A percentile compares a stretch with the other conserved stretches of the same genome.
phyloP scores from a whole-genome alignment of 1,140 invertebrate genomes.

The Diploscapter pachys region DNA sequence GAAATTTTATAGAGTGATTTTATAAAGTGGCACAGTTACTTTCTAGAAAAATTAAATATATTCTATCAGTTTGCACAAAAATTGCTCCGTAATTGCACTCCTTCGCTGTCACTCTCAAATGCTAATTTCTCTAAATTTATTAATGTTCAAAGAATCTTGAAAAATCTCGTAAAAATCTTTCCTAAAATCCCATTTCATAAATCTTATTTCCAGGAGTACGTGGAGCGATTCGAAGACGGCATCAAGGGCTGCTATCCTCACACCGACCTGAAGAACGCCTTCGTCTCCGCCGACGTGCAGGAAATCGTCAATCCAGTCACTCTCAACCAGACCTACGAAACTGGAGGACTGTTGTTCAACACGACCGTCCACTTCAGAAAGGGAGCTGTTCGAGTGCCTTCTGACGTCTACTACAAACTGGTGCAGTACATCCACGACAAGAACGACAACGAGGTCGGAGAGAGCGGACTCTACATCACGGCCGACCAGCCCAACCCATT shows the following conservation, averaged over 20 bases:
- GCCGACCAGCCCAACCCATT: conserved; percentile 56
- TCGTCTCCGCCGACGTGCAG: conserved; percentile 56
- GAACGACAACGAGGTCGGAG: conserved; percentile 56
- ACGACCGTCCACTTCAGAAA: conserved; percentile 57
- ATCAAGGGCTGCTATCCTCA: conserved; percentile 55
- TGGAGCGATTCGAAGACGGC: conserved; percentile 48
- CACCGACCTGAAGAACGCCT: conserved; percentile 49
- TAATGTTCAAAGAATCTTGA: no score
- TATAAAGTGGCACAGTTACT: no score
- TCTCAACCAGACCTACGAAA: conserved; percentile 55
- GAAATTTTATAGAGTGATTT: no score
- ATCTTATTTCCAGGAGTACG: conserved; percentile 25
- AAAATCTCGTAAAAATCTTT: no score
- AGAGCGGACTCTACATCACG: conserved; percentile 53
- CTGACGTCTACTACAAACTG: conserved; percentile 50
- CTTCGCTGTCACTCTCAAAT: no score
- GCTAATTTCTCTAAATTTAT: no score
- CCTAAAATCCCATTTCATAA: no score
- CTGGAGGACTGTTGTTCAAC: conserved; percentile 50
- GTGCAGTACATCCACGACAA: conserved; percentile 50
- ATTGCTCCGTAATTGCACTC: no score
- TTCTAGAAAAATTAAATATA: no score
- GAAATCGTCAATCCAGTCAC: conserved; percentile 53
- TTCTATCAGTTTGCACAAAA: no score
- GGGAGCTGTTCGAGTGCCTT: conserved; percentile 49